Evolutionary conservation across 2,797 vertebrate species (phyloP), one percentile per base, ranked within the genome.

Genomic region (Hirundo rustica): DNA sequence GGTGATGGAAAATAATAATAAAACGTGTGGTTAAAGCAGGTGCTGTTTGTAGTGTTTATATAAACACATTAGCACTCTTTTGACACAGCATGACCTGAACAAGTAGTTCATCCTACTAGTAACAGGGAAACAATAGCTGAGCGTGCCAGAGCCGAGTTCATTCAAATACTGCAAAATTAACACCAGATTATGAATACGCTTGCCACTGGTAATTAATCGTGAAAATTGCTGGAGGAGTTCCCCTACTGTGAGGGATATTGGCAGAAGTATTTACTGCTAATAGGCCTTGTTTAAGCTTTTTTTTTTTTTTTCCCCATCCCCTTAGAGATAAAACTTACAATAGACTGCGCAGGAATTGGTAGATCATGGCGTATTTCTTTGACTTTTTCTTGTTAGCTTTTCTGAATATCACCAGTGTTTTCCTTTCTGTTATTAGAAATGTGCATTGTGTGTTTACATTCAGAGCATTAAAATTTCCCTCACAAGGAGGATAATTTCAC

Each of bases 151-250:
- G 94, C 95, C 51, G 86, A 96, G 96, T 93, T 97, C 96, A 97
- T 98, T 98, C 97, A 97, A 96, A 97, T 97, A 94, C 88, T 97
- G 97, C 97, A 98, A 98, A 98, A 98, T 98, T 98, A 98, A 98
- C 97, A 98, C 96, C 96, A 98, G 97, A 97, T 98, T 97, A 98
- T 98, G 97, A 98, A 98, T 98, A 96, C 96, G 78, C 96, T 98
- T 97, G 95, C 95, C 96, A 96, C 97, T 97, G 97, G 94, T 98
- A 98, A 97, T 97, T 97, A 97, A 97, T 96, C 44, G 80, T 93
- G 88, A 97, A 97, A 98, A 96, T 97, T 95, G 91, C 96, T 97
- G 86, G 92, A 97, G 95, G 95, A 96, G 77, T 96, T 95, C 85
- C 76, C 97, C 96, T 97, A 97, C 97, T 98, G 96, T 97, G 98